Base-by-base conservation (phyloP, 2,113 vertebrate species). In the Panthera leo region DNA sequence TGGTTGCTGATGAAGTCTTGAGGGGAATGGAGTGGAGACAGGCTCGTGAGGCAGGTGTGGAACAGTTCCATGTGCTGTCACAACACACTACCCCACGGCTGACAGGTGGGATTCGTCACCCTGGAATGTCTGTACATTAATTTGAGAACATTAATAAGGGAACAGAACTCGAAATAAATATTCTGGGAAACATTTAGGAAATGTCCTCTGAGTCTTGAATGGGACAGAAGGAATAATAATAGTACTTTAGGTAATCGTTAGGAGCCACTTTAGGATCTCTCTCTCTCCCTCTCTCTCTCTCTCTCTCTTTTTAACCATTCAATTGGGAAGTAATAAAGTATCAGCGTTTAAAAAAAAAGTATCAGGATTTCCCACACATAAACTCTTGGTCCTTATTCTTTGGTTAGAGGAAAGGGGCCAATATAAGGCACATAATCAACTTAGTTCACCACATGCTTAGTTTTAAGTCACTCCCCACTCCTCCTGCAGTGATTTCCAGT, bases 111-210 rank as follows among this genome's bases (percentile, higher is more conserved):
- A 85, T 15, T 34, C 85, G 58, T 93, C 79, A 93, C 68, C 70
- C 73, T 87, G 45, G 18, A 85, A 48, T 39, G 63, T 70, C 86
- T 68, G 63, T 53, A 68, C 45, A 19, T 15, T 65, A 48, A 96
- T 86, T 36, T 65, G 71, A 48, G 11, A 34, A 67, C 42, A 76
- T 73, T 61, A 95, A 90, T 71, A 96, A 95, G 76, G 70, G 18
- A 84, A 83, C 31, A 70, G 1, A 21, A 86, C n/a, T 86, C 91
- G 36, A 91, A 88, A 91, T 94, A 94, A 97, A 91, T 94, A 91
- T 93, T 85, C 67, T 83, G 82, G 94, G 61, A 95, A 94, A 80
- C 34, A 63, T 85, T 98, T 92, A 68, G 82, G 68, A 96, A 96
- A 85, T 25, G n/a, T 34, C 84, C 89, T 36, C 53, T 91, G 85